These are phyloP conservation scores for Calonectris borealis DNA, from an alignment of 2,113 vertebrate species.

Conservation along the genomic window DNA sequence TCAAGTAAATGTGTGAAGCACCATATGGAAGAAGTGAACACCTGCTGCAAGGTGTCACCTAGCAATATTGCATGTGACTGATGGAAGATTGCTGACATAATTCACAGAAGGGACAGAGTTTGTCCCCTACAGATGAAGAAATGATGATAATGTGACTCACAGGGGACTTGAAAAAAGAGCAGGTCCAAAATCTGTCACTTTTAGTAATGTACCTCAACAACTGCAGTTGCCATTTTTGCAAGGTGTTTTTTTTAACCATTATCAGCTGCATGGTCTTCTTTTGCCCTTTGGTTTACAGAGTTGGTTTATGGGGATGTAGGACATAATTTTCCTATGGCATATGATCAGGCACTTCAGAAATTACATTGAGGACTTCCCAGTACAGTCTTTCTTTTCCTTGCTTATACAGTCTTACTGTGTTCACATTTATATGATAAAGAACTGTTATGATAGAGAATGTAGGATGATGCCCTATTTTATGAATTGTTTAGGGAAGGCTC, in stretches of 20 bases:
- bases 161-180: slow-evolving; percentile 18
- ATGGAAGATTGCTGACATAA: slow-evolving; percentile 60
- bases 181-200: slow-evolving; percentile 25
- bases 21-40: slow-evolving; percentile 68
- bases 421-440: neutral
- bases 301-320: neutral
- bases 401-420: neutral
- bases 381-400: neutral
- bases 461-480: neutral
- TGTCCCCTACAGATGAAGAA: slow-evolving; percentile 57
- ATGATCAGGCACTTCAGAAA: neutral
- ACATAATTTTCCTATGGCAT: neutral
- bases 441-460: neutral
- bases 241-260: neutral
- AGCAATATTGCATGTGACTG: slow-evolving; percentile 64
- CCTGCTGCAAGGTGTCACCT: slow-evolving; percentile 67
- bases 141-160: slow-evolving; percentile 26
- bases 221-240: neutral
- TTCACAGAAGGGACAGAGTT: slow-evolving; percentile 57
- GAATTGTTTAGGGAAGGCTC: neutral
- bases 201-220: neutral
- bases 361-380: neutral
- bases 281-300: neutral
- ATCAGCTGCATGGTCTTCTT: neutral
- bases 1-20: slow-evolving; percentile 64